These are phyloP conservation scores for Pristionchus pacificus DNA, from an alignment of 1,140 invertebrate genomes.

Conservation along the genomic window DNA sequence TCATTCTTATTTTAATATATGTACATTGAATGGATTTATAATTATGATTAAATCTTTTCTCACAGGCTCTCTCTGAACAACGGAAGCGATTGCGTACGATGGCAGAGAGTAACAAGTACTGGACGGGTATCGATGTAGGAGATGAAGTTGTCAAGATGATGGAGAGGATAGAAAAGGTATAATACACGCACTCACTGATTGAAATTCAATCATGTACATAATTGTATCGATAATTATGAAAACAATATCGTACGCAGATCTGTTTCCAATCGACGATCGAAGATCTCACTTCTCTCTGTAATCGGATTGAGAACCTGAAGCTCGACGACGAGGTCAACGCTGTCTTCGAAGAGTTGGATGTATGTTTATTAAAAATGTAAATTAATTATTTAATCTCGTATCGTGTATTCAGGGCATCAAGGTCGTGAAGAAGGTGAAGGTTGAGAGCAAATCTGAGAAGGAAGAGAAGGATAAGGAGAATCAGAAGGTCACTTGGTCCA, in stretches of 20 bases:
- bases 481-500: constrained; percentile 67
- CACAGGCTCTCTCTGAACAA: constrained; percentile 12
- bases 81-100: constrained; percentile 24
- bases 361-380: not conserved
- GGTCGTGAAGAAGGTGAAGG: constrained; percentile 5
- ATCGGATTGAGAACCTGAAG: constrained; percentile 13
- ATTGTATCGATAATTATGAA: not conserved
- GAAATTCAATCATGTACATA: not conserved
- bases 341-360: constrained; percentile 7
- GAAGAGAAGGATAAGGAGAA: constrained; percentile 31
- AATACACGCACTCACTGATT: too few relatives aligned
- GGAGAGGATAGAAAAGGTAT: constrained; percentile 28
- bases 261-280: constrained; percentile 12
- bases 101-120: constrained; percentile 20
- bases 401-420: too few relatives aligned
- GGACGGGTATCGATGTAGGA: constrained; percentile 23
- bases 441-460: not conserved
- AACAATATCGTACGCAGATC: not conserved
- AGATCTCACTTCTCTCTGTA: constrained; percentile 16
- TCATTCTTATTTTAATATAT: not conserved
- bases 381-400: not conserved
- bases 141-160: constrained; percentile 19
- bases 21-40: not conserved
- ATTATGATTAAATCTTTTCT: not conserved
- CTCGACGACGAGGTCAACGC: constrained; percentile 14